Evolutionary conservation across 2,888 invertebrate genomes (phyloP), one percentile per base, ranked within the genome.

Genomic region (Drosophila fulvimacula): DNA sequence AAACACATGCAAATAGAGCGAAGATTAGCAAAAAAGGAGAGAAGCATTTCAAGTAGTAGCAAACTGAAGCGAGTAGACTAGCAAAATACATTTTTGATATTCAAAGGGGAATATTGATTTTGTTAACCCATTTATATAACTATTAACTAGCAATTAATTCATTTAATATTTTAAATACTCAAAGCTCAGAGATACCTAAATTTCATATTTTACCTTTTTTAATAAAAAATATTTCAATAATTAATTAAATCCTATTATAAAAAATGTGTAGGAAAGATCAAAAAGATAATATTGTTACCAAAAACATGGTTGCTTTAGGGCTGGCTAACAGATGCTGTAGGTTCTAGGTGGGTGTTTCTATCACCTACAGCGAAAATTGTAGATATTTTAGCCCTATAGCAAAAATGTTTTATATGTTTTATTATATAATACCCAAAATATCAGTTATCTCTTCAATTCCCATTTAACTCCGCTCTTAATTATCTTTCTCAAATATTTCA

Each of bases 261-360:
- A n/a, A n/a, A n/a, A n/a, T n/a, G n/a, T n/a, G n/a, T n/a, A n/a
- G n/a, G n/a, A n/a, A n/a, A n/a, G n/a, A n/a, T n/a, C n/a, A n/a
- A n/a, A n/a, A n/a, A n/a, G n/a, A n/a, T n/a, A 30, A 42, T 21
- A 15, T 27, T 46, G 15, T 24, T 6, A 9, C 11, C 1, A 59
- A 36, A 66, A 66, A 41, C 55, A 41, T 5, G 42, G 5, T 68
- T 42, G 5, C 30, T 11, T 24, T 38, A 17, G 21, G 39, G 53
- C 41, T 53, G 32, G 10, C 11, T 21, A 2, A 38, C 10, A 3
- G 10, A 0, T 17, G 17, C 34, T 39, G 51, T 27, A 51, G 27
- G 36, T 3, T 13, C 13, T 69, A 69, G 76, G 80, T 82, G 79
- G 82, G 78, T 82, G 63, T 41, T 9, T 36, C 65, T 41, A 49